phyloP scores from a whole-genome alignment of 1,140 invertebrate genomes.

The Zaprionus ornatus region DNA sequence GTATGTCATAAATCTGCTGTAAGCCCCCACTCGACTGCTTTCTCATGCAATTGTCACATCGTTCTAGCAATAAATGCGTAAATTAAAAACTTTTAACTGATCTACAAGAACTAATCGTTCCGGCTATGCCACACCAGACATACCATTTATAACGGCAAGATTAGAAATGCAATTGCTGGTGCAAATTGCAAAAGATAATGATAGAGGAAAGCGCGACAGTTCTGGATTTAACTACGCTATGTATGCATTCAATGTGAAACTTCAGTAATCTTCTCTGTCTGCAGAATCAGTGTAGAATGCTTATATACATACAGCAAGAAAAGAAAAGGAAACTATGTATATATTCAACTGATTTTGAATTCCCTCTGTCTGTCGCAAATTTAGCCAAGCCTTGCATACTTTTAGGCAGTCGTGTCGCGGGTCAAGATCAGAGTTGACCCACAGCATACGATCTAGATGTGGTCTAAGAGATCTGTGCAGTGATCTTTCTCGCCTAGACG shows the following conservation, averaged over 20 bases:
- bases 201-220: neutral
- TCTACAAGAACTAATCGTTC: neutral
- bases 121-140: neutral
- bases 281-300: no score
- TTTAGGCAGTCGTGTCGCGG: constrained; percentile 46
- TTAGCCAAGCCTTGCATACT: constrained; percentile 47
- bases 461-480: neutral
- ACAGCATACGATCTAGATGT: neutral
- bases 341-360: no score
- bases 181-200: neutral
- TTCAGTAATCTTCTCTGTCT: no score
- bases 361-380: neutral
- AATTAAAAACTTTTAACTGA: neutral
- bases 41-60: neutral
- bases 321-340: no score
- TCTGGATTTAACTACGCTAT: no score
- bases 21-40: neutral
- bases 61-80: neutral
- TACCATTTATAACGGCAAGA: neutral
- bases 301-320: no score
- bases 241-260: no score
- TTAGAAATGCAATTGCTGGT: neutral
- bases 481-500: neutral
- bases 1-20: neutral
- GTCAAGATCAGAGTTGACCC: constrained; percentile 5